These are phyloP conservation scores for Argopecten irradians DNA, from an alignment of 1,140 invertebrate species.

Conservation along the genomic window DNA sequence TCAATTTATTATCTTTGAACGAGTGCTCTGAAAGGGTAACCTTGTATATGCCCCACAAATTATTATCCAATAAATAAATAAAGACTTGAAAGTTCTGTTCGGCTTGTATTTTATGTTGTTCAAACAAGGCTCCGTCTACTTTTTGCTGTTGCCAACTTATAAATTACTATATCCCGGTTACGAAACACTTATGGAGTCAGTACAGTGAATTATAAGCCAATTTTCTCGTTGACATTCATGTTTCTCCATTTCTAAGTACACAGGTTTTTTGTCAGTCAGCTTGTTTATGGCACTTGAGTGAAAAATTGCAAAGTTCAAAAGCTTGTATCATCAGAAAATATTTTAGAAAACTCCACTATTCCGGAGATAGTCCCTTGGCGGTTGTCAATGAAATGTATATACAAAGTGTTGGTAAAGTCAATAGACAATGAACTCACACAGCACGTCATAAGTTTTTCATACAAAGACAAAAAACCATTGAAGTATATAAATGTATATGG, in stretches of 20 bases:
- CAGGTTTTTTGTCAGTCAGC: background rate
- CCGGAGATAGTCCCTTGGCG: background rate
- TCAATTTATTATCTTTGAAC: background rate
- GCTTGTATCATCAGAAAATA: background rate
- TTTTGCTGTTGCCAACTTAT: background rate
- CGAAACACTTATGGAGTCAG: background rate
- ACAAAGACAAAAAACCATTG: background rate
- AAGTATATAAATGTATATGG: background rate
- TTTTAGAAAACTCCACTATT: background rate
- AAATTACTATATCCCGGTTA: background rate
- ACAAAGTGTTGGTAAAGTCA: background rate
- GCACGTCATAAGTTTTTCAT: background rate
- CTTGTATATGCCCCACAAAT: background rate
- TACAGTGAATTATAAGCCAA: background rate
- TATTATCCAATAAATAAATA: slow-evolving; percentile 19
- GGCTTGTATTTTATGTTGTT: background rate
- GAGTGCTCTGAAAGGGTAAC: background rate
- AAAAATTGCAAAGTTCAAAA: slow-evolving; percentile 11
- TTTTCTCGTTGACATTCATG: background rate
- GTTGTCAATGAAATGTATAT: background rate
- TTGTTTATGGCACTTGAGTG: background rate
- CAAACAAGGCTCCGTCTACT: slow-evolving; percentile 3
- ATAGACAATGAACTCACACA: background rate
- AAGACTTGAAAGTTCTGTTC: background rate
- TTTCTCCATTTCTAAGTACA: background rate